Evolutionary conservation across 2,797 vertebrate genomes (phyloP), one percentile per base, ranked within the genome.

Genomic region (Sciurus carolinensis): DNA sequence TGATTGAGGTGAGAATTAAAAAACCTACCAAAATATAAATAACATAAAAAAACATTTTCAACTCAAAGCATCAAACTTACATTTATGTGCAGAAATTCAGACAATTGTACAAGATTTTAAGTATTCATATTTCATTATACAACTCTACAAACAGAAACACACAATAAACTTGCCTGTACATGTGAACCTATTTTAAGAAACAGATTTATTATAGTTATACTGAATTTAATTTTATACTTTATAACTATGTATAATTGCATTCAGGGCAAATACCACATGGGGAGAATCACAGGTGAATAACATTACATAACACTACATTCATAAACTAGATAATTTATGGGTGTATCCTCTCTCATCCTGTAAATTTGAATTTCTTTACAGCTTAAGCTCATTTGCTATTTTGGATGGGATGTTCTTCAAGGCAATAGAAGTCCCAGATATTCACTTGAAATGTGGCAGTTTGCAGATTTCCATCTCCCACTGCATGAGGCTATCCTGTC

Each of bases 381-480:
- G 99, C 99, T 99, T 99, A 98, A 99, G 99, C 99, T 99, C 99
- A 0, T 36, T 99, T 91, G 99, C 99, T 98, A 99, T 99, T 98
- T 99, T 99, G 98, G 99, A 99, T 97, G 99, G 99, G 98, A 99
- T 99, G 99, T 99, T 99, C 99, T 99, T 99, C 98, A 99, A 99
- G 98, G 99, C 99, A 20, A 99, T 99, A 97, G 99, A 99, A 67
- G 99, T 99, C 96, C 99, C 99, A 22, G 99, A 99, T 99, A 99
- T 99, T 97, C 99, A 99, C 98, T 99, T 99, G 98, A 99, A 99
- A 47, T 99, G 99, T 0, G 99, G 99, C 98, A 99, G 98, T 98
- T 99, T 99, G 98, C 99, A 99, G 94, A 99, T 99, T 94, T 99
- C 99, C 99, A 99, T 99, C 98, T 99, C 99, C 99, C 99, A 99